Percentiles rank a stretch among this genome's conserved stretches.
phyloP scores from a whole-genome alignment of 1,140 invertebrate genomes.

The Hyles euphorbiae region DNA sequence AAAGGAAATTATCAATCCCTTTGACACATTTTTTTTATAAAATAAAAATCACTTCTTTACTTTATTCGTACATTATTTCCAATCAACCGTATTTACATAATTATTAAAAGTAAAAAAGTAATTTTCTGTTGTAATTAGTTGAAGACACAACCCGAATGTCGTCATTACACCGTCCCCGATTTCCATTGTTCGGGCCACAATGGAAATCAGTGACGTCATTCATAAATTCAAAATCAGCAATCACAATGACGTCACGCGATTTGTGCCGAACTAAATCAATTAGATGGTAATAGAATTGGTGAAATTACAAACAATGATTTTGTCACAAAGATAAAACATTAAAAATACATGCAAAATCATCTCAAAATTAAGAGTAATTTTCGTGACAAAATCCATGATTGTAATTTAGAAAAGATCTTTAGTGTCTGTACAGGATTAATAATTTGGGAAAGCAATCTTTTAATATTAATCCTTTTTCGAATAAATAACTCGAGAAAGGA shows the following conservation, averaged over 20 bases:
- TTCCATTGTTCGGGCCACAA: constrained; percentile 37
- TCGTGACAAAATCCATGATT: constrained; percentile 47
- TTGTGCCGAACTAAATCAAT: constrained; percentile 20
- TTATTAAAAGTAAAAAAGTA: not conserved
- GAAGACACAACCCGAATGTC: constrained; percentile 11
- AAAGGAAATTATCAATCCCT: constrained; percentile 4
- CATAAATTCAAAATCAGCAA: constrained; percentile 8
- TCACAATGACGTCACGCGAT: constrained; percentile 9
- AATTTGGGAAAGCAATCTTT: not conserved
- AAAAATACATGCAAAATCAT: constrained; percentile 30
- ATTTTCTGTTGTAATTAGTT: constrained; percentile 2
- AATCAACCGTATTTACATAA: not conserved
- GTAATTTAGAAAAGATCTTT: constrained; percentile 13
- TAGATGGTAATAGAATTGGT: constrained; percentile 3
- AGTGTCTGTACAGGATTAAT: no score
- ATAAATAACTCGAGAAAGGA: constrained; percentile 12
- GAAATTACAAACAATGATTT: constrained; percentile 29
- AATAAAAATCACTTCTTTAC: constrained; percentile 7
- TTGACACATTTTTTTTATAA: constrained; percentile 2
- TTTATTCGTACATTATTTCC: not conserved
- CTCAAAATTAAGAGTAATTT: constrained; percentile 21
- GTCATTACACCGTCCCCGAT: constrained; percentile 11
- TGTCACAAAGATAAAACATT: constrained; percentile 38
- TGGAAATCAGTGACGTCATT: constrained; percentile 21
- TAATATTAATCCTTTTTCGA: not conserved